Conservation (phyloP, 1,140 invertebrate species). For the Drosophila kurseongensis region DNA sequence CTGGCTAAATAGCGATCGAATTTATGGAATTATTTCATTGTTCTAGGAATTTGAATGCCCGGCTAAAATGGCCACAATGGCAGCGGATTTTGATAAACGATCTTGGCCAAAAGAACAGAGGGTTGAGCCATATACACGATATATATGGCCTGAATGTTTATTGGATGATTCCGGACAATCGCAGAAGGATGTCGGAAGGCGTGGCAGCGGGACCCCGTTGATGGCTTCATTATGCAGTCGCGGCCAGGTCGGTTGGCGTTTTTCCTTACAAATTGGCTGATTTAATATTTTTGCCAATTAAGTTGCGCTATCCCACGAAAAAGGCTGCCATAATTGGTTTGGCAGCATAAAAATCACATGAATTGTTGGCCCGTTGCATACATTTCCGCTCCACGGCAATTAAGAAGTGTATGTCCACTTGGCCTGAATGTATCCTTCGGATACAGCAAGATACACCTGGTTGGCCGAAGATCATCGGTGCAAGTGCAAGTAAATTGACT, state of each 20-base stretch:
- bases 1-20: slow-evolving; percentile 73
- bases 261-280: slow-evolving; percentile 80
- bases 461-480: slow-evolving; percentile 24
- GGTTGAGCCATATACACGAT: background rate
- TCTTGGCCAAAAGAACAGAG: slow-evolving; percentile 18
- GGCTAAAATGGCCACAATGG: slow-evolving; percentile 56
- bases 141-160: slow-evolving; percentile 55
- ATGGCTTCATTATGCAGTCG: slow-evolving; percentile 78
- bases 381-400: slow-evolving; percentile 72
- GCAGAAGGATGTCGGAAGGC: slow-evolving; percentile 11
- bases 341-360: slow-evolving; percentile 79
- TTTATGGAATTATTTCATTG: slow-evolving; percentile 83
- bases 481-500: slow-evolving; percentile 63
- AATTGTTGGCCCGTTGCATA: slow-evolving; percentile 43
- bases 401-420: slow-evolving; percentile 40
- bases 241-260: slow-evolving; percentile 55
- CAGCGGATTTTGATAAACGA: slow-evolving; percentile 64
- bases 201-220: slow-evolving; percentile 42
- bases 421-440: slow-evolving; percentile 53
- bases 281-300: slow-evolving; percentile 81
- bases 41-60: slow-evolving; percentile 79
- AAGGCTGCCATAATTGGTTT: slow-evolving; percentile 70
- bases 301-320: slow-evolving; percentile 55
- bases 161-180: slow-evolving; percentile 63
- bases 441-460: slow-evolving; percentile 27